A percentile compares a stretch with the other conserved stretches of the same genome.
Evolutionary conservation across 2,113 vertebrate genomes (phyloP).

Genomic region (Stigmatopora nigra): DNA sequence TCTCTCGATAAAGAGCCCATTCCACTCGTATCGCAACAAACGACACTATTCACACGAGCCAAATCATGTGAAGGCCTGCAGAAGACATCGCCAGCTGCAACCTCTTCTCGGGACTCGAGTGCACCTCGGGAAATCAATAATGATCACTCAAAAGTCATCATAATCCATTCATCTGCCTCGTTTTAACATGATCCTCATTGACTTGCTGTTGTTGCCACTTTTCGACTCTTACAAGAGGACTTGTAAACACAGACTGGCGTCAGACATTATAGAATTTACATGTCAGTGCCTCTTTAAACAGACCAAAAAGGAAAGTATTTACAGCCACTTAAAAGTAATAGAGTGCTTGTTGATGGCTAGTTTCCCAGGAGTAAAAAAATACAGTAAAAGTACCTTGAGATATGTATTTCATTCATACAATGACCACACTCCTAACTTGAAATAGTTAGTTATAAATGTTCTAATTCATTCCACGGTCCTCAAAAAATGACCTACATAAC

Average conservation of each 20-base stretch:
- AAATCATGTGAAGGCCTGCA: conserved; percentile 61
- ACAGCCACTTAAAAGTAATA: conserved; percentile 34
- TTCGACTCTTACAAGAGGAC: conserved; percentile 18
- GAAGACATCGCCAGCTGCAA: conserved; percentile 53
- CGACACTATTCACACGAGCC: conserved; percentile 51
- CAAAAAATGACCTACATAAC: too few species aligned
- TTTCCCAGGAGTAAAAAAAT: background rate
- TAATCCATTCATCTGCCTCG: conserved; percentile 40
- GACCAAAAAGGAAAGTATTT: conserved; percentile 40
- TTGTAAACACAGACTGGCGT: conserved; percentile 28
- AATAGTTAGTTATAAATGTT: background rate
- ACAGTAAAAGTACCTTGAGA: background rate
- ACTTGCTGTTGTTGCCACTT: conserved; percentile 28
- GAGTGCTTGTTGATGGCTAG: conserved; percentile 14
- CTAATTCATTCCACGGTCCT: too few species aligned
- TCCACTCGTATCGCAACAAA: conserved; percentile 49
- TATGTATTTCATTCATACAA: background rate
- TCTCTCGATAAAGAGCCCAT: conserved; percentile 35
- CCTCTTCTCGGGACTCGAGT: conserved; percentile 36
- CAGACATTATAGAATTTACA: conserved; percentile 36
- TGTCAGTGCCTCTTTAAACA: conserved; percentile 43
- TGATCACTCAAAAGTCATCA: conserved; percentile 34
- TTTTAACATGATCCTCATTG: conserved; percentile 40
- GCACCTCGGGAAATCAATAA: conserved; percentile 45
- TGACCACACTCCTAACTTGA: background rate